A percentile compares a stretch with the other conserved stretches of the same genome.
Conservation (phyloP, 2,797 vertebrate species). For the Eupleurogrammus muticus region DNA sequence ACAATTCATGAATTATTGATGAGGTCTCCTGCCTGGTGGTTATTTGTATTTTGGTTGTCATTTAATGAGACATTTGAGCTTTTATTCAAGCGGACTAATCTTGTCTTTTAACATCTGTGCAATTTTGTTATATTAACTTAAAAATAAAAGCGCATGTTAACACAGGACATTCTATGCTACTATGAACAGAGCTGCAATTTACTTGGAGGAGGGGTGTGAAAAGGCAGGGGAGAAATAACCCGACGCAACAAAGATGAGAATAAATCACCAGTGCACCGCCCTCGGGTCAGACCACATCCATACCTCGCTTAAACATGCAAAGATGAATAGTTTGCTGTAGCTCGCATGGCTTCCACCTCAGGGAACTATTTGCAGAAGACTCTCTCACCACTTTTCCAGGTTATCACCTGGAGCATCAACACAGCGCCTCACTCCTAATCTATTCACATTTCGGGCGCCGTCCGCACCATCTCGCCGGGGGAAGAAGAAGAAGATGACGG, state of each 20-base stretch:
- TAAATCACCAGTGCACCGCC: slow-evolving; percentile 62
- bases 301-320: slow-evolving; percentile 70
- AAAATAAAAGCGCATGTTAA: slow-evolving; percentile 7
- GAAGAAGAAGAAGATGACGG: too few species aligned
- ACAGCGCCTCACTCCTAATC: slow-evolving; percentile 68
- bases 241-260: slow-evolving; percentile 63
- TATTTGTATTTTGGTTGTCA: slow-evolving; percentile 60
- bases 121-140: slow-evolving; percentile 24
- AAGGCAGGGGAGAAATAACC: slow-evolving; percentile 52
- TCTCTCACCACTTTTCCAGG: slow-evolving; percentile 60
- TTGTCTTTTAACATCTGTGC: slow-evolving; percentile 21
- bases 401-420: slow-evolving; percentile 80
- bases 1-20: slow-evolving; percentile 72
- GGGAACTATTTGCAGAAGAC: slow-evolving; percentile 78
- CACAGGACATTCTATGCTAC: slow-evolving; percentile 25
- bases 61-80: slow-evolving; percentile 59
- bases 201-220: slow-evolving; percentile 28
- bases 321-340: slow-evolving; percentile 77
- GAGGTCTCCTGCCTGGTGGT: slow-evolving; percentile 40
- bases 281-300: slow-evolving; percentile 63
- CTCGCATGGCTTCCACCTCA: slow-evolving; percentile 69
- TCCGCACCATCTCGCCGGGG: slow-evolving; percentile 55
- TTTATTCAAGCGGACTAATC: slow-evolving; percentile 44
- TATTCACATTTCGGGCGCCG: slow-evolving; percentile 75
- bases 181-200: slow-evolving; percentile 17